These are phyloP conservation scores for Tenthredo distinguenda DNA, from an alignment of 2,888 invertebrate genomes.

Conservation along the genomic window DNA sequence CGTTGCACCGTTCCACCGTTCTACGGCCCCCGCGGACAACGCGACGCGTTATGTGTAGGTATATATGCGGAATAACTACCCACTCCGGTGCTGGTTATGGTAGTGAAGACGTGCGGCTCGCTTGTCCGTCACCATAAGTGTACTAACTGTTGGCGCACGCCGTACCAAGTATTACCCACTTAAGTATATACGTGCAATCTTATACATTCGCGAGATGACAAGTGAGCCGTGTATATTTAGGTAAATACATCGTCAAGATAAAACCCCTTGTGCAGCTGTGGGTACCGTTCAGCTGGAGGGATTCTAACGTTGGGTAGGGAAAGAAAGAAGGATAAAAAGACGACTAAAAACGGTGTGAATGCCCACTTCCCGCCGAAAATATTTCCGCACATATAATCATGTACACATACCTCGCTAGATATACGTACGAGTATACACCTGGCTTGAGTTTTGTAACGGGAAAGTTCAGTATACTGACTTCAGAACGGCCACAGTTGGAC, in stretches of 20 bases:
- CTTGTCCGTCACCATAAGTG: constrained; percentile 59
- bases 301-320: not conserved
- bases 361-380: constrained; percentile 2
- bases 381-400: not conserved
- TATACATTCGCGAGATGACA: constrained; percentile 22
- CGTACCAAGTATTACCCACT: constrained; percentile 46
- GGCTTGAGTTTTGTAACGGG: constrained; percentile 29
- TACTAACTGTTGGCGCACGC: constrained; percentile 43
- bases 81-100: constrained; percentile 49
- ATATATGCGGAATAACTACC: constrained; percentile 56
- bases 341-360: not conserved
- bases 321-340: not conserved
- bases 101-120: constrained; percentile 50
- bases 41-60: constrained; percentile 48
- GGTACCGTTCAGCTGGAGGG: constrained; percentile 24
- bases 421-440: not conserved
- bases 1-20: constrained; percentile 67
- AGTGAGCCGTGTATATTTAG: constrained; percentile 16
- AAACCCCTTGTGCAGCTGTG: constrained; percentile 14
- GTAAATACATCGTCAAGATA: constrained; percentile 38
- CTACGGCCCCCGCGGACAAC: constrained; percentile 4
- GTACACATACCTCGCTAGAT: not conserved
- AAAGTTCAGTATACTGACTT: constrained; percentile 28
- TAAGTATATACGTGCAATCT: constrained; percentile 21
- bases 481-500: constrained; percentile 12